These are phyloP conservation scores for Percopsis transmontana DNA, from an alignment of 2,113 vertebrate species.

Conservation along the genomic window DNA sequence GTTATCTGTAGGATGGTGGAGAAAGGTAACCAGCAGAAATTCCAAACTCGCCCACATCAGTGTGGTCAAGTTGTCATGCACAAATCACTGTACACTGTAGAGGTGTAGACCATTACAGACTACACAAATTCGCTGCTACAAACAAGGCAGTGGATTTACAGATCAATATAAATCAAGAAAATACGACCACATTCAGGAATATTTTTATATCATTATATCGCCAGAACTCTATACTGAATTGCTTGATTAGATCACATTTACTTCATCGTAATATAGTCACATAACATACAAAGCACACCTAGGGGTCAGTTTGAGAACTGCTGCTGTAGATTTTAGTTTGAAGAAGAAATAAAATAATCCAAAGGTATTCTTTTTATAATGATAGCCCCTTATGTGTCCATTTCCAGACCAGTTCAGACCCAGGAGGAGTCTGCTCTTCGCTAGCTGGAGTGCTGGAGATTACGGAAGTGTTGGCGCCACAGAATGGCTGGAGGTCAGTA, in stretches of 20 bases:
- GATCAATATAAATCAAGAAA: not conserved
- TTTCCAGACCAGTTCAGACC: constrained; percentile 83
- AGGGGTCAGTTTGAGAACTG: no score
- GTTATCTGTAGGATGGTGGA: constrained; percentile 79
- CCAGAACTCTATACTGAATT: no score
- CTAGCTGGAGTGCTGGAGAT: constrained; percentile 92
- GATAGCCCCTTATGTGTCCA: constrained; percentile 1
- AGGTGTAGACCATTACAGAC: not conserved
- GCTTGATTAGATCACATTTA: no score
- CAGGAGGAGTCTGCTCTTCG: constrained; percentile 90
- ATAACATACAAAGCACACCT: no score
- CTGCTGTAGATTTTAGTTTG: no score
- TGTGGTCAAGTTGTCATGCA: not conserved
- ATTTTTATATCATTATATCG: not conserved
- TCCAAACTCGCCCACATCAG: no score
- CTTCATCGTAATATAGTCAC: no score
- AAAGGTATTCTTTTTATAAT: no score
- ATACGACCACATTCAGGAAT: not conserved
- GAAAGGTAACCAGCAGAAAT: constrained; percentile 73
- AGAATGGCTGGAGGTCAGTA: constrained; percentile 91
- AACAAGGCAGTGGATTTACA: no score
- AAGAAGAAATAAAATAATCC: no score
- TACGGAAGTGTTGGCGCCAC: constrained; percentile 91
- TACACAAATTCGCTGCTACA: no score
- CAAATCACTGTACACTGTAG: not conserved